Percentiles rank a stretch among this genome's conserved stretches.
phyloP scores from a whole-genome alignment of 2,113 vertebrate genomes.

The Myrmecobius fasciatus region DNA sequence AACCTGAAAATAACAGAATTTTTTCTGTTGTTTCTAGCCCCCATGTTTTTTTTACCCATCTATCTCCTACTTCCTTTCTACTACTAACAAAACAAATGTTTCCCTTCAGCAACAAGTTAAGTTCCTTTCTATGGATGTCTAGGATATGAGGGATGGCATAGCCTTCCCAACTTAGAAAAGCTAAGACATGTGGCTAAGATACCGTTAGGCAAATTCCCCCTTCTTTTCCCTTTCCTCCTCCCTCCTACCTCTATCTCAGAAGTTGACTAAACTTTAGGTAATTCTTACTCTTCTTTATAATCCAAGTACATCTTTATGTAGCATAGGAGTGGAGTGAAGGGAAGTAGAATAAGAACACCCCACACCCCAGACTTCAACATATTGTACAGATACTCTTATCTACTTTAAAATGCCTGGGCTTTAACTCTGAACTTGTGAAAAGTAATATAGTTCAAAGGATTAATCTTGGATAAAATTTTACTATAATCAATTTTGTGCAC shows the following conservation, averaged over 20 bases:
- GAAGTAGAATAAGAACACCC: neutral
- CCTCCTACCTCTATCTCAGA: neutral
- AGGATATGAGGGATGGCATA: neutral
- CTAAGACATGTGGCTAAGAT: neutral
- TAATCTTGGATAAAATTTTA: neutral
- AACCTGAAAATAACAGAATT: neutral
- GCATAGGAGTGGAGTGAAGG: neutral
- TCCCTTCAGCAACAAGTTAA: neutral
- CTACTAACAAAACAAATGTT: neutral
- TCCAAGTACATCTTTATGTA: neutral
- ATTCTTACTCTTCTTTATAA: neutral
- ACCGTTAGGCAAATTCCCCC: neutral
- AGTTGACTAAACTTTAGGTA: neutral
- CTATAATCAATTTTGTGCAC: neutral
- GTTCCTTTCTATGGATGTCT: neutral
- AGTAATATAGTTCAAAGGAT: neutral
- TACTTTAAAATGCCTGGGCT: neutral
- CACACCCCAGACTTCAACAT: neutral
- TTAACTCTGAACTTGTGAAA: neutral
- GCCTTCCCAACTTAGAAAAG: neutral
- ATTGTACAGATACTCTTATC: neutral
- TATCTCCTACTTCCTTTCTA: neutral
- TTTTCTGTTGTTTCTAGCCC: neutral
- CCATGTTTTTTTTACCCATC: neutral
- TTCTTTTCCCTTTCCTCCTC: neutral